Evolutionary conservation across 2,797 vertebrate species (phyloP).

Genomic region (Silurus aristotelis): DNA sequence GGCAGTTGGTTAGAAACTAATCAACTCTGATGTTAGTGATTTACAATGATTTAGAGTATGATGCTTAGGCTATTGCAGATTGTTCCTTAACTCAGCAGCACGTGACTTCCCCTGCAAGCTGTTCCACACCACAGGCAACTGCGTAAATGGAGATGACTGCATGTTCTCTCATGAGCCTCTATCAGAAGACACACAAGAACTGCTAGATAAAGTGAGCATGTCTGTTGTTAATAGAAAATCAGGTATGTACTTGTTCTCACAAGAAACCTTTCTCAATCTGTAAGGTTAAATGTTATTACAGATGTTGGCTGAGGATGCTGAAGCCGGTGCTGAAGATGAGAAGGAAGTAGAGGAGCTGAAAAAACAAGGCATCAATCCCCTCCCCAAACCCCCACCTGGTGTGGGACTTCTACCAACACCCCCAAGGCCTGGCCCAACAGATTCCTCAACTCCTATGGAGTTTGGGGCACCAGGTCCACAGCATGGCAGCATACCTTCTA

Average conservation of each 20-base stretch:
- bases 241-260: neutral
- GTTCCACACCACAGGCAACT: constrained; percentile 94
- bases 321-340: constrained; percentile 93
- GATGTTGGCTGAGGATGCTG: constrained; percentile 93
- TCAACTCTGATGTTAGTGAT: neutral
- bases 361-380: constrained; percentile 94
- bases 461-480: constrained; percentile 66
- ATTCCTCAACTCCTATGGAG: constrained; percentile 66
- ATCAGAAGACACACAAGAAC: constrained; percentile 88
- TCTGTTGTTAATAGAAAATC: neutral
- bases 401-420: constrained; percentile 92
- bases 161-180: constrained; percentile 94
- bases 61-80: constrained; percentile 13
- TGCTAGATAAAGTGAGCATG: constrained; percentile 87
- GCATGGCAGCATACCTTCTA: constrained; percentile 60
- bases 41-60: neutral
- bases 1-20: neutral
- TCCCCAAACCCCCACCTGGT: constrained; percentile 92
- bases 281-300: constrained; percentile 54
- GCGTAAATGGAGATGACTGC: constrained; percentile 92
- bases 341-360: constrained; percentile 96
- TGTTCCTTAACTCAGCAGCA: constrained; percentile 77
- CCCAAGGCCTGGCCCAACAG: constrained; percentile 76
- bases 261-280: neutral
- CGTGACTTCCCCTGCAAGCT: constrained; percentile 95